Base-by-base conservation (phyloP, 2,113 vertebrate species). In the Scomber scombrus region DNA sequence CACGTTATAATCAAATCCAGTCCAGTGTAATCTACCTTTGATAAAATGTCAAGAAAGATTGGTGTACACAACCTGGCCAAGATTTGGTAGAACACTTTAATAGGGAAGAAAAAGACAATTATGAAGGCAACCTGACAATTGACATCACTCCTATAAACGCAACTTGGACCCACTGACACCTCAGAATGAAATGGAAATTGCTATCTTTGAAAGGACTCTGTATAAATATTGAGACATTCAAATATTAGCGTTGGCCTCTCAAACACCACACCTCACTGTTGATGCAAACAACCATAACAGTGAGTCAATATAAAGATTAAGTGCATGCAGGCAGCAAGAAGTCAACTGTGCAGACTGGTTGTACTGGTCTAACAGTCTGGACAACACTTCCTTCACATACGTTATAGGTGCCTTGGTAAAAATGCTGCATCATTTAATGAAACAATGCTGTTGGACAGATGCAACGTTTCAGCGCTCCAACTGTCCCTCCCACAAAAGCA, bases 71-170 rank as follows among this genome's bases (percentile, higher is more conserved):
- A 54, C 4, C 6, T 52, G 6, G 50, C 57, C 23, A 40, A 16
- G 29, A 29, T 64, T 78, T 68, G 51, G 13, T 19, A n/a, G 14
- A 18, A 18, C 52, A 60, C 45, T 72, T 80, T 13, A 71, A 15
- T 14, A 1, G 52, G 66, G 43, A 51, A 12, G 40, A 72, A 23
- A 85, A 51, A 72, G 78, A 63, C 14, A 80, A 47, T 81, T 29
- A 31, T 68, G 54, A 66, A 21, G 6, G 9, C 47, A 71, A 8
- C 49, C 19, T 26, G 58, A 82, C 61, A 56, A 26, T 40, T 62
- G 70, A 50, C 54, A 62, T 18, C 63, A 8, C 19, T 47, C 47
- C 51, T 67, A 26, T 77, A 67, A 62, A 55, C 56, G 54, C 8
- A 55, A 21, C 54, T n/a, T 15, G 46, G 4, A 75, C 51, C 18